Evolutionary conservation across 2,113 vertebrate genomes (phyloP), one percentile per base, ranked within the genome.

Genomic region (Polyodon spathula): DNA sequence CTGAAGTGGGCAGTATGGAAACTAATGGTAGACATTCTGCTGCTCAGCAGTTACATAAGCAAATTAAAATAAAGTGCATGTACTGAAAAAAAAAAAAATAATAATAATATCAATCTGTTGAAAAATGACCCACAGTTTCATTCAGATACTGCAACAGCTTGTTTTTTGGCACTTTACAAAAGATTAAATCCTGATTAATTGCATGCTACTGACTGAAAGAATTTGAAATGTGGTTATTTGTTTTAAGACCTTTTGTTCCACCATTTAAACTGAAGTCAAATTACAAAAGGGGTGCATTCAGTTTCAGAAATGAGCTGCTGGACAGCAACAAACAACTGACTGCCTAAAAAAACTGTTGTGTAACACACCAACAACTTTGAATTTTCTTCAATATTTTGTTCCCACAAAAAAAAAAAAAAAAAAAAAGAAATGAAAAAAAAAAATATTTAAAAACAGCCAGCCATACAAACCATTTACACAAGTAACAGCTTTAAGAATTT

Each of bases 121-220:
- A n/a, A n/a, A n/a, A n/a, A n/a, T 58, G 10, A n/a, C 40, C 40
- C 12, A 16, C 15, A 43, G n/a, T 42, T 43, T 43, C 56, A 58
- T 58, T 58, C 40, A 42, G 7, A n/a, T 17, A 2, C 40, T n/a
- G n/a, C 41, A 43, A 43, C 40, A 1, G 11, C 16, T 58, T 58
- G 9, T 50, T 60, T 60, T 60, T 60, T 60, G 58, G 58, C 58
- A 60, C 58, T 6, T 51, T 12, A 60, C 58, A 50, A 27, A 8
- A 42, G 42, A 42, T n/a, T 60, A 5, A 60, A 42, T 43, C 37
- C 10, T 12, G 58, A 60, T 27, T 59, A 11, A n/a, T 16, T 54
- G 6, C 5, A 54, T 8, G 6, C 53, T 5, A 54, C 53, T 27
- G 6, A 4, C 12, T 16, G 16, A 16, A 7, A 8, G 12, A 8